phyloP scores from a whole-genome alignment of 2,113 vertebrate genomes.

The Dryoscopus gambensis region DNA sequence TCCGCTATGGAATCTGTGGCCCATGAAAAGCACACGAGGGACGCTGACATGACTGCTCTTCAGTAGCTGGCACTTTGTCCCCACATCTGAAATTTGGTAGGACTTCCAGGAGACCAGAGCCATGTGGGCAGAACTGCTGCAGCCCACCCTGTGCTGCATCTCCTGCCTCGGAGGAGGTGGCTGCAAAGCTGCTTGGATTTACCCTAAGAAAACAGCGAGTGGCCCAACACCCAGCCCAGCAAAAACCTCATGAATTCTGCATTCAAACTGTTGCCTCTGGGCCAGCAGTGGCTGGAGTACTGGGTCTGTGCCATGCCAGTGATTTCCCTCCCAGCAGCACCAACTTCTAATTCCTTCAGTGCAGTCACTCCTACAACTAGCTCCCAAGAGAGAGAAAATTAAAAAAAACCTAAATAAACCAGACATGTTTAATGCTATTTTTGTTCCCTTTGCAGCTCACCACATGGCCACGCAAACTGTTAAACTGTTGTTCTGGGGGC shows the following conservation, averaged over 20 bases:
- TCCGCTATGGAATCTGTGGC: rapidly evolving
- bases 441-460: not conserved
- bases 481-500: not conserved
- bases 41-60: rapidly evolving
- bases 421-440: not conserved
- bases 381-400: not conserved
- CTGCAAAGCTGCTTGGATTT: not conserved
- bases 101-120: not conserved
- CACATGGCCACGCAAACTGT: not conserved
- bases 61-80: not conserved
- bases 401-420: not conserved
- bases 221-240: not conserved
- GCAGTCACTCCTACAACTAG: not conserved
- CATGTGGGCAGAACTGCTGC: not conserved
- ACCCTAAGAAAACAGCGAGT: not conserved
- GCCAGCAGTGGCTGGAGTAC: not conserved
- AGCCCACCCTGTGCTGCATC: rapidly evolving
- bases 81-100: not conserved
- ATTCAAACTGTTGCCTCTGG: not conserved
- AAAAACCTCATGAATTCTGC: not conserved
- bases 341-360: not conserved
- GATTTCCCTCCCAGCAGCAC: not conserved
- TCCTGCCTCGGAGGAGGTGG: not conserved
- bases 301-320: not conserved
- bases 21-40: not conserved